Base-by-base conservation (phyloP, 2,113 vertebrate species). In the Elgaria multicarinata region DNA sequence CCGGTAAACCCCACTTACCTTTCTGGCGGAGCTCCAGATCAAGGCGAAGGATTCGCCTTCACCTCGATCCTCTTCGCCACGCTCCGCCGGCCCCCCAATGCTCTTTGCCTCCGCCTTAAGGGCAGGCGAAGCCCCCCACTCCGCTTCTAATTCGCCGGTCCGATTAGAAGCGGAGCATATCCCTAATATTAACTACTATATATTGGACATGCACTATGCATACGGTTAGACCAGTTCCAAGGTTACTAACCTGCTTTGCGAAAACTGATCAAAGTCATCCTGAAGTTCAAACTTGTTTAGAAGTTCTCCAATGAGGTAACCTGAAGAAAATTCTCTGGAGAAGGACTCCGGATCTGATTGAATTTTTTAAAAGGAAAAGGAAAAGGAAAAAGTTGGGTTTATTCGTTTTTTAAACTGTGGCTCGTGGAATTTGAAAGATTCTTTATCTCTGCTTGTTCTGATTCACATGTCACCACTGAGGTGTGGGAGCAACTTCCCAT, bases 261-360 rank as follows among this genome's bases (percentile, higher is more conserved):
- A 97, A 96, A 99, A 99, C 64, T 97, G 92, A 46, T 94, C 94
- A 94, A 99, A 99, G 91, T 99, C 98, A 89, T 98, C 96, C 90
- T 99, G 98, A 90, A 99, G 96, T 86, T 98, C 97, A 6, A 98
- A 98, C 95, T 98, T 99, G 92, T 98, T 93, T 5, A 99, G 96
- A 88, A 99, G 95, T 94, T 99, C 98, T 91, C 99, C 99, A 87
- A 99, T 96, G 0, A 99, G 97, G 88, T 98, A 99, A 36, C 99
- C 99, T 78, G 83, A 98, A 66, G 98, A 97, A 97, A 99, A 99
- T 46, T 97, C 97, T 92, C 96, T 98, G 58, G 98, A 93, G 93
- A 99, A 95, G 16, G 97, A 97, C 78, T 95, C 97, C 87, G 98
- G 97, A 86, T 97, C 99, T 99, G 95, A 87, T 75, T 93, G 91